Evolutionary conservation across 2,797 vertebrate genomes (phyloP).

Genomic region (Scolopax bukidnonensis): DNA sequence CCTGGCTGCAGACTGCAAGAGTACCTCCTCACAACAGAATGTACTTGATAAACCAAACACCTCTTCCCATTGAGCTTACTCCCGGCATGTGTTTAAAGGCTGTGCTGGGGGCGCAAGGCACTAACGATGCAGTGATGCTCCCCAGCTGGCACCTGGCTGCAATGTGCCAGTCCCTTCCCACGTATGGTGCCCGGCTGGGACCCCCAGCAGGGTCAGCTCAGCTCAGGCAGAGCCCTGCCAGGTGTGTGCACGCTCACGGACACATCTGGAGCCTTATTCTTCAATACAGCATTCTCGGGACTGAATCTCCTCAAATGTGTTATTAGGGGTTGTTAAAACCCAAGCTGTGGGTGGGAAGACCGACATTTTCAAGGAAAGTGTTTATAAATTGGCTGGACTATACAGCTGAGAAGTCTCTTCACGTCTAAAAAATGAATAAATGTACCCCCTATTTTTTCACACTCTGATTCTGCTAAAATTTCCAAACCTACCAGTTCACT

Average conservation of each 20-base stretch:
- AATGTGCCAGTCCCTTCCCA: background rate
- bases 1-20: background rate
- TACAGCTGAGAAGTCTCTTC: background rate
- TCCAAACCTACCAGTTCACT: background rate
- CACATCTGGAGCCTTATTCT: background rate
- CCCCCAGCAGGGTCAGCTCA: background rate
- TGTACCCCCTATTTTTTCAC: background rate
- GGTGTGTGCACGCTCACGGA: background rate
- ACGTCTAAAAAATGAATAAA: background rate
- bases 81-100: background rate
- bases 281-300: background rate
- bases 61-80: background rate
- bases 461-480: background rate
- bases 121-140: background rate
- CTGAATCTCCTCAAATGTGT: background rate
- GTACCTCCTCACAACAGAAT: background rate
- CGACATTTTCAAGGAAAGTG: background rate
- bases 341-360: background rate
- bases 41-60: background rate
- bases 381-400: background rate
- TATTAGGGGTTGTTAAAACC: background rate
- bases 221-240: background rate
- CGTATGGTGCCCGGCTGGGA: background rate
- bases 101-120: background rate
- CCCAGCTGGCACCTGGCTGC: conserved; percentile 35